Conservation (phyloP, 2,888 invertebrate species). For the Spialia ferax region DNA sequence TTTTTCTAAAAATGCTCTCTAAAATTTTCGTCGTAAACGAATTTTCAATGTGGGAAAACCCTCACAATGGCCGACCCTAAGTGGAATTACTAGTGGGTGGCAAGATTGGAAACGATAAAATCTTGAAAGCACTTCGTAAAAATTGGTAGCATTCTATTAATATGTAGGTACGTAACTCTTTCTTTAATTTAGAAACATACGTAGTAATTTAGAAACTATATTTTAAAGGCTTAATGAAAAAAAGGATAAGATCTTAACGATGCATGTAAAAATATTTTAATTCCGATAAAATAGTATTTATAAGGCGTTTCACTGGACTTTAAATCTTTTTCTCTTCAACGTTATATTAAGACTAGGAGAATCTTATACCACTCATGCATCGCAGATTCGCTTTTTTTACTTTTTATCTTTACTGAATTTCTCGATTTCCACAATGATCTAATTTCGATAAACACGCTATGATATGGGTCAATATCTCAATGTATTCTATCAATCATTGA, state of each 20-base stretch:
- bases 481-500: too few species aligned
- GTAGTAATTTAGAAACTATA: too few species aligned
- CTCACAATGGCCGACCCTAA: neutral
- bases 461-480: neutral
- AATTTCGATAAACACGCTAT: too few species aligned
- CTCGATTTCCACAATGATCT: neutral
- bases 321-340: constrained; percentile 8
- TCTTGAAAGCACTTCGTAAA: neutral
- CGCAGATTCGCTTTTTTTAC: constrained; percentile 10
- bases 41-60: constrained; percentile 10
- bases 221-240: too few species aligned
- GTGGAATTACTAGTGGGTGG: constrained; percentile 7
- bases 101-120: constrained; percentile 13
- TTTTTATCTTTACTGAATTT: constrained; percentile 6
- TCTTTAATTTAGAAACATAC: too few species aligned
- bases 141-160: neutral
- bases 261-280: too few species aligned
- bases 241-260: too few species aligned
- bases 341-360: constrained; percentile 12
- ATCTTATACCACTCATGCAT: constrained; percentile 22
- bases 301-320: too few species aligned
- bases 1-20: neutral
- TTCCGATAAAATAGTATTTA: neutral
- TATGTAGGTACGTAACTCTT: neutral
- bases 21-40: constrained; percentile 9